phyloP scores from a whole-genome alignment of 2,888 invertebrate species.

The Tachina lurida region DNA sequence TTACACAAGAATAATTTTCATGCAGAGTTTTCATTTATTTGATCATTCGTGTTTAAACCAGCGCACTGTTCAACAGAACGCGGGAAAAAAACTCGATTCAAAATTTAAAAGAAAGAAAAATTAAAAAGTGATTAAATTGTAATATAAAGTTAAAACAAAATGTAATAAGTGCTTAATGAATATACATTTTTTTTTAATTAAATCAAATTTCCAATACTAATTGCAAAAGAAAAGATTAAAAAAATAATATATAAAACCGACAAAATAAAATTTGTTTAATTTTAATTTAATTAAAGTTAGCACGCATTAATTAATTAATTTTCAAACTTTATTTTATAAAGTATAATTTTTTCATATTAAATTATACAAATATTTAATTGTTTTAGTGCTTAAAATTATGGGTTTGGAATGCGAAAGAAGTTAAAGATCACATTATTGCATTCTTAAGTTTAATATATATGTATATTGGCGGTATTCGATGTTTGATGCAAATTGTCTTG shows the following conservation, averaged over 20 bases:
- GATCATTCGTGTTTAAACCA: constrained; percentile 79
- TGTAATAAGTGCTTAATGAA: neutral
- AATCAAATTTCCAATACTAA: neutral
- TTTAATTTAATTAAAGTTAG: neutral
- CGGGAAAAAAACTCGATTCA: constrained; percentile 72
- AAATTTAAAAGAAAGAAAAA: constrained; percentile 24
- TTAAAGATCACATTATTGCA: neutral
- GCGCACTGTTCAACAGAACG: constrained; percentile 73
- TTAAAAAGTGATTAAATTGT: constrained; percentile 47
- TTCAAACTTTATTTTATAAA: neutral
- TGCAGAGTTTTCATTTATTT: constrained; percentile 78
- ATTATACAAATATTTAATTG: neutral
- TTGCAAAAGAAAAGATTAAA: neutral
- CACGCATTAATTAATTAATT: constrained; percentile 5
- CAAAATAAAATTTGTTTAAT: neutral
- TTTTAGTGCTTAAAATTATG: neutral
- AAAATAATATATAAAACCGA: neutral
- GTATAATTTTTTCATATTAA: neutral
- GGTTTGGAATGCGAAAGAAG: neutral
- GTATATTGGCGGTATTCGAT: too few species aligned
- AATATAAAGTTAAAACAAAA: constrained; percentile 29
- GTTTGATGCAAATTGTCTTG: too few species aligned
- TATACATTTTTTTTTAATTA: constrained; percentile 3
- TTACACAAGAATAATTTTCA: constrained; percentile 77
- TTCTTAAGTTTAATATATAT: too few species aligned